These are phyloP conservation scores for Pilophorus perplexus DNA, from an alignment of 2,888 invertebrate species.

Conservation along the genomic window DNA sequence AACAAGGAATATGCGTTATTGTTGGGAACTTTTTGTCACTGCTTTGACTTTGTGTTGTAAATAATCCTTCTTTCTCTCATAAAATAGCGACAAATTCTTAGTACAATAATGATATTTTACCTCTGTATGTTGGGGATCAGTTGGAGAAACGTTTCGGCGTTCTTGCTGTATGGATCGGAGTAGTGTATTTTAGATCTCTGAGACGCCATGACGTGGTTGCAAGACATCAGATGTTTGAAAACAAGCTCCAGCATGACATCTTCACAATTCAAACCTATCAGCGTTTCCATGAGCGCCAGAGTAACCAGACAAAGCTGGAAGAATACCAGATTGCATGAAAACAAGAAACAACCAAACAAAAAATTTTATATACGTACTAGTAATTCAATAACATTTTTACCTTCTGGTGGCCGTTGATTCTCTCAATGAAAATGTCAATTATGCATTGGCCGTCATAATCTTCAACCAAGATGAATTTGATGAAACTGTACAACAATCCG, in stretches of 20 bases:
- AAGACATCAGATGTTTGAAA: conserved; percentile 78
- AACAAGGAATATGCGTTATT: neutral
- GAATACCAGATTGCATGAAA: too few relatives aligned
- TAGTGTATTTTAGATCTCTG: conserved; percentile 69
- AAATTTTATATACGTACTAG: neutral
- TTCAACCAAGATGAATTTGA: conserved; percentile 78
- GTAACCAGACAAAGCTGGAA: conserved; percentile 79
- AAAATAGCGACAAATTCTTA: neutral
- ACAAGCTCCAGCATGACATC: conserved; percentile 92
- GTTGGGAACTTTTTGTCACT: too few relatives aligned
- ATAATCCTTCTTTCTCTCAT: too few relatives aligned
- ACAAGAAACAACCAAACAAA: too few relatives aligned
- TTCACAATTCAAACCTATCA: conserved; percentile 90
- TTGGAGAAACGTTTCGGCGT: conserved; percentile 72
- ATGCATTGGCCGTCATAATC: conserved; percentile 82
- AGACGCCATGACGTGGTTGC: conserved; percentile 77
- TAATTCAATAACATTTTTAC: conserved; percentile 56
- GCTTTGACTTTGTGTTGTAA: too few relatives aligned
- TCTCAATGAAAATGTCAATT: conserved; percentile 74
- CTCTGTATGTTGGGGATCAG: conserved; percentile 61
- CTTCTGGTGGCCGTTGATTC: conserved; percentile 73
- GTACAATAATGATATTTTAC: conserved; percentile 35
- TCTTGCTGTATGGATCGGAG: conserved; percentile 69
- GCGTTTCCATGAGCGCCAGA: conserved; percentile 82
- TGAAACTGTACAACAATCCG: conserved; percentile 74